These are phyloP conservation scores for Nannoperca obscura DNA, from an alignment of 2,797 vertebrate species.

Conservation along the genomic window DNA sequence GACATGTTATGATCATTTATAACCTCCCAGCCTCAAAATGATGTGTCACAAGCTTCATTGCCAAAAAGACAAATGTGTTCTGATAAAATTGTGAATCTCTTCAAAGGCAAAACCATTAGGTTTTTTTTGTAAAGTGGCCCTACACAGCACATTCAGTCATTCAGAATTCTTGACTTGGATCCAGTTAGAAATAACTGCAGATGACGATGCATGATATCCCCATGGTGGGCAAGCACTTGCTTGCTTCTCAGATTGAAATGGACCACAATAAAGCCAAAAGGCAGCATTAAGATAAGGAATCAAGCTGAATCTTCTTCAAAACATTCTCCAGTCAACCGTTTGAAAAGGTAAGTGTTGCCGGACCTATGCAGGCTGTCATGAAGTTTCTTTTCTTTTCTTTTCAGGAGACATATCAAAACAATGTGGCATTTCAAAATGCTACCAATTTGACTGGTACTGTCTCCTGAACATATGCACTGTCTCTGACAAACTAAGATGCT, in stretches of 20 bases:
- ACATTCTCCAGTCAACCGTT: slow-evolving; percentile 54
- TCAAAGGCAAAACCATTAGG: slow-evolving; percentile 49
- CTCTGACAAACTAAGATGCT: slow-evolving; percentile 55
- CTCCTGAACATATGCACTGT: slow-evolving; percentile 45
- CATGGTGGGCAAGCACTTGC: slow-evolving; percentile 34
- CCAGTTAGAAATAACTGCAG: slow-evolving; percentile 40
- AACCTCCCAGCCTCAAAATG: slow-evolving; percentile 42
- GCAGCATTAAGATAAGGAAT: slow-evolving; percentile 62
- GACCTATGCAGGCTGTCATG: slow-evolving; percentile 65
- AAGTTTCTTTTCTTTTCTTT: slow-evolving; percentile 25
- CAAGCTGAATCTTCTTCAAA: slow-evolving; percentile 47
- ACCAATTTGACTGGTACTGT: slow-evolving; percentile 63
- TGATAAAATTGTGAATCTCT: slow-evolving; percentile 44
- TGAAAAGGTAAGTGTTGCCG: slow-evolving; percentile 68
- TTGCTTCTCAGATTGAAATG: slow-evolving; percentile 35
- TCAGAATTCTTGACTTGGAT: slow-evolving; percentile 44
- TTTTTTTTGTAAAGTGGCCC: slow-evolving; percentile 13
- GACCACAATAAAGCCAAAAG: slow-evolving; percentile 54
- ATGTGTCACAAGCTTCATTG: slow-evolving; percentile 64
- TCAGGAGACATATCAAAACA: slow-evolving; percentile 57
- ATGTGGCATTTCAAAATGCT: slow-evolving; percentile 75
- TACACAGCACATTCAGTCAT: slow-evolving; percentile 18
- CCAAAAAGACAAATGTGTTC: slow-evolving; percentile 47
- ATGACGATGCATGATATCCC: slow-evolving; percentile 37
- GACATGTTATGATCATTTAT: slow-evolving; percentile 42